Base-by-base conservation (phyloP, 2,888 invertebrate genomes). In the Blastobasis lacticolella region DNA sequence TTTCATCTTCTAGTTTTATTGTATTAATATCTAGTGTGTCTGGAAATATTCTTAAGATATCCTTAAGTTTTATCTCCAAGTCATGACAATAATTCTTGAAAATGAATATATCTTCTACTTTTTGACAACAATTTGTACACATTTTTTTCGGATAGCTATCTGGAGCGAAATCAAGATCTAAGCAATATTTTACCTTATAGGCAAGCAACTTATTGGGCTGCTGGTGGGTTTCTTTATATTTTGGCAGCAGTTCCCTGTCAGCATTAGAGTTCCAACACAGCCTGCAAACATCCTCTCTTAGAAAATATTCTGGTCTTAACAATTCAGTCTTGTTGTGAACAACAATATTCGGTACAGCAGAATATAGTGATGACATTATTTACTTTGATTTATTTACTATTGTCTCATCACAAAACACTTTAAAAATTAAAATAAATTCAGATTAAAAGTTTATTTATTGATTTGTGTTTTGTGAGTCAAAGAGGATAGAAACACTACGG, bases 261-360 rank as follows among this genome's bases (percentile, higher is more conserved):
- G 74, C 76, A 49, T 78, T 69, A 56, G 59, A 69, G 40, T 60
- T 64, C 81, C 82, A 85, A 57, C 87, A 87, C 6, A 86, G 58
- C 56, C 85, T 66, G 52, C 87, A 87, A 0, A 85, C 69, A 48
- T 81, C 70, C 7, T 69, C 64, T 61, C 77, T 70, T 45, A 70
- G 61, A 55, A 86, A 82, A 59, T 82, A 86, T 54, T 85, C 77
- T 48, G 68, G 73, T 23, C 23, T 23, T 23, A 23, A 23, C 23
- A 23, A 23, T 23, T 23, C 23, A 23, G 23, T 23, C 23, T 23
- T 1, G 23, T 23, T 23, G 23, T 3, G 23, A 23, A 23, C 23
- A 23, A 23, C 23, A 23, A 23, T 23, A 23, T 23, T 23, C 3
- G 23, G 23, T 23, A 23, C 23, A 23, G 3, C 3, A 23, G 23